These are phyloP conservation scores for Leucophenga montana DNA, from an alignment of 2,888 invertebrate species.

Conservation along the genomic window DNA sequence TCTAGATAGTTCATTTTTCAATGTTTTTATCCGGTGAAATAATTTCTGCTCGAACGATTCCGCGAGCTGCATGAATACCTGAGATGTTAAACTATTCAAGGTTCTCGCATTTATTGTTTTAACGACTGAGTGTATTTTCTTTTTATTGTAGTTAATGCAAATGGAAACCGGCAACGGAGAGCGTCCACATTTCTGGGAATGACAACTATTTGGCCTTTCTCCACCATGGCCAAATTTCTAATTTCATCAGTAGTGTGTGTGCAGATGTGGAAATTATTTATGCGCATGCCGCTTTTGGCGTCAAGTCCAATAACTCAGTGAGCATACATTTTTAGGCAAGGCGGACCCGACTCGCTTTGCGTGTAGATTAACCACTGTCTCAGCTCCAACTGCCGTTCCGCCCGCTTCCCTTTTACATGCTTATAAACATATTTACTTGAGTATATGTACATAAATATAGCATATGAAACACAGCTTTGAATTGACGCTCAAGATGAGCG, in stretches of 20 bases:
- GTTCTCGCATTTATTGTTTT: not conserved
- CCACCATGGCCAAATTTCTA: slow-evolving; percentile 20
- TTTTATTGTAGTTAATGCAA: not conserved
- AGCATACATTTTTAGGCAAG: slow-evolving; percentile 19
- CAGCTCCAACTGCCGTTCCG: not conserved
- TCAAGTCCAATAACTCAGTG: slow-evolving; percentile 43
- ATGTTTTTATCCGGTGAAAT: too few species aligned
- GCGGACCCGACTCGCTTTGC: slow-evolving; percentile 40
- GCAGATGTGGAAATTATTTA: slow-evolving; percentile 13
- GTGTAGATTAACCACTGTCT: slow-evolving; percentile 50
- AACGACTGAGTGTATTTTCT: not conserved
- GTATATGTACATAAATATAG: too few species aligned
- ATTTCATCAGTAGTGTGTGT: not conserved
- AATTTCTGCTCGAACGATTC: too few species aligned
- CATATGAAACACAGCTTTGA: not conserved
- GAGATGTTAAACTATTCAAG: too few species aligned
- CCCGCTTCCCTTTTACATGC: too few species aligned
- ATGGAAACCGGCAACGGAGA: not conserved
- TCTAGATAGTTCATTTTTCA: too few species aligned
- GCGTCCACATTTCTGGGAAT: slow-evolving; percentile 1
- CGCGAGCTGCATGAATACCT: too few species aligned
- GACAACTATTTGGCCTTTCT: slow-evolving; percentile 33
- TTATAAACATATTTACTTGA: too few species aligned
- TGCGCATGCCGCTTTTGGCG: slow-evolving; percentile 22
- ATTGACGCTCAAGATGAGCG: slow-evolving; percentile 45